Base-by-base conservation (phyloP, 2,888 invertebrate genomes). In the Eudemis profundana region DNA sequence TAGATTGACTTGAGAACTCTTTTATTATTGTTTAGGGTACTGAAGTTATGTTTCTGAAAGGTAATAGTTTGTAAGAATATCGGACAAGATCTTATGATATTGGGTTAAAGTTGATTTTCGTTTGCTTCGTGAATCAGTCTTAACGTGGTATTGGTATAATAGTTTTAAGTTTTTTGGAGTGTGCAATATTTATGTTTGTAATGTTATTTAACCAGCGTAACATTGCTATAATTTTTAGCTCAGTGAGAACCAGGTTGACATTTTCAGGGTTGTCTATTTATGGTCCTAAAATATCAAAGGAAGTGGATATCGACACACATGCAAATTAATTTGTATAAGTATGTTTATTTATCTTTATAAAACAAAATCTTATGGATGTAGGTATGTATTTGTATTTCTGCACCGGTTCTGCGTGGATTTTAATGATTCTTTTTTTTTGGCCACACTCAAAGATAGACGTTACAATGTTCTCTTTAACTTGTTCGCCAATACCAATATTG, bases 161-260 rank as follows among this genome's bases (percentile, higher is more conserved):
- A 33, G 33, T 8, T 10, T 5, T 27, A 27, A 27, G 5, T 7
- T 4, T 50, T 33, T 49, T 29, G 10, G 3, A 5, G 29, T 17
- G 1, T 15, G 15, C 36, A 36, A 1, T 19, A 19, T 36, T 36
- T 40, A 14, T 53, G 14, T 40, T 54, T 17, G 40, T 40, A 27
- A 40, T 8, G 40, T 54, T 54, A 54, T 40, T 15, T 40, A 56
- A 49, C 14, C 15, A 1, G 15, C 10, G 21, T 56, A 56, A 54
- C 62, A 62, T 54, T 54, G 62, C n/a, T 21, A 49, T 57, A 44
- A 57, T 14, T 27, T 57, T 50, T 57, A 57, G 63, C n/a, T 42
- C 14, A 5, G 57, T 63, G 63, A 36, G 33, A 63, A 57, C 14
- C 50, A 49, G n/a, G 8, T 15, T 44, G 63, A 50, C 56, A 57